Evolutionary conservation across 2,888 invertebrate species (phyloP), one percentile per base, ranked within the genome.

Genomic region (Anthophora plumipes): DNA sequence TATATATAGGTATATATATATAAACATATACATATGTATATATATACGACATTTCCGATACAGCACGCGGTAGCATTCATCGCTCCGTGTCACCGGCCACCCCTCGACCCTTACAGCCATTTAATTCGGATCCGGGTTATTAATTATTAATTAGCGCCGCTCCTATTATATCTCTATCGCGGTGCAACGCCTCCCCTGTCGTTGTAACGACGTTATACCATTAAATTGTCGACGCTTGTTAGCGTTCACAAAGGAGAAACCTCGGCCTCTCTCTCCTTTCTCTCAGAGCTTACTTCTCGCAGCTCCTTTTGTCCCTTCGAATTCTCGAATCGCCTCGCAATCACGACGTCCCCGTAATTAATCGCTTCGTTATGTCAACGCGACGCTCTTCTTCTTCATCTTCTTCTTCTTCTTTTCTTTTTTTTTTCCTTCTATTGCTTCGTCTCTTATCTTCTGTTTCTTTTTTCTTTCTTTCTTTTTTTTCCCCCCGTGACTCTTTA

Each of bases 51-150:
- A 89, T 91, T 91, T 91, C 90, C 89, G 87, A 89, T 91, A 89
- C 89, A 90, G 86, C 84, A 85, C 87, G 83, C 87, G 83, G 82
- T 81, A 82, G 84, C 84, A 87, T 88, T 89, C 89, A 87, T 88
- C 80, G 85, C 89, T 83, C 78, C 87, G 85, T 88, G 85, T 89
- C 90, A 87, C 88, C 88, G 84, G 79, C 87, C 88, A 88, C 88
- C 89, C n/a, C 91, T 87, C 90, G 88, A 90, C 91, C 91, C 91
- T 90, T 89, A 89, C 91, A 90, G 88, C 91, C 92, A 92, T 93
- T 93, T 92, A 90, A 92, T 93, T 91, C 86, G 88, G 91, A 92
- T 92, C 91, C 90, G 91, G 91, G 91, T 92, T 93, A 93, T 93
- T 92, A 93, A 93, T 93, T 93, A 93, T 92, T 93, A 92, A 93